phyloP scores from a whole-genome alignment of 1,140 invertebrate species.

The Saxidomus purpurata region DNA sequence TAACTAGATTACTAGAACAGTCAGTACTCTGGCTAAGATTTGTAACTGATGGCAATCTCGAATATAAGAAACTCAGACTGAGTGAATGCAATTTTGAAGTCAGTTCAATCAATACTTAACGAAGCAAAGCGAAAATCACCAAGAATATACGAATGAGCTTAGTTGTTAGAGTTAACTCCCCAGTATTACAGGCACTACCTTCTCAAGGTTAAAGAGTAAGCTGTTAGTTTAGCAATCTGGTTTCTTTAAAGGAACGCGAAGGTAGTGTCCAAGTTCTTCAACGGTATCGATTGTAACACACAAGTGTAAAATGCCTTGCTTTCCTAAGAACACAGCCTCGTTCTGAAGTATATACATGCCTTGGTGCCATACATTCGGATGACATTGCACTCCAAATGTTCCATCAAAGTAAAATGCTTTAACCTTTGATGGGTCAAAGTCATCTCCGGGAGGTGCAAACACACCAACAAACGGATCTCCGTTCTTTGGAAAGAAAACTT shows the following conservation, averaged over 20 bases:
- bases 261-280: slow-evolving; percentile 59
- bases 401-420: slow-evolving; percentile 70
- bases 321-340: slow-evolving; percentile 52
- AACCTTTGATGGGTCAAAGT: slow-evolving; percentile 57
- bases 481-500: slow-evolving; percentile 66
- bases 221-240: too few species aligned
- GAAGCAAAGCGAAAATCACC: too few species aligned
- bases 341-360: slow-evolving; percentile 50
- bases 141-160: too few species aligned
- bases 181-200: too few species aligned
- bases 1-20: too few species aligned
- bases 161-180: too few species aligned
- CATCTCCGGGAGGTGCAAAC: slow-evolving; percentile 66
- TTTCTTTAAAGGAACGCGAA: slow-evolving; percentile 44
- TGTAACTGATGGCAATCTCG: too few species aligned
- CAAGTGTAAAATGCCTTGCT: slow-evolving; percentile 58
- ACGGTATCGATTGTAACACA: slow-evolving; percentile 49
- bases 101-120: too few species aligned
- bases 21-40: too few species aligned
- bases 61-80: too few species aligned
- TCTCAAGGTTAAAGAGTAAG: too few species aligned
- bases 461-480: slow-evolving; percentile 57
- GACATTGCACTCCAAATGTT: slow-evolving; percentile 62
- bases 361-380: slow-evolving; percentile 67
- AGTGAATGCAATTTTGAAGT: too few species aligned